Evolutionary conservation across 2,113 vertebrate genomes (phyloP).

Genomic region (Ceyx margarethae): DNA sequence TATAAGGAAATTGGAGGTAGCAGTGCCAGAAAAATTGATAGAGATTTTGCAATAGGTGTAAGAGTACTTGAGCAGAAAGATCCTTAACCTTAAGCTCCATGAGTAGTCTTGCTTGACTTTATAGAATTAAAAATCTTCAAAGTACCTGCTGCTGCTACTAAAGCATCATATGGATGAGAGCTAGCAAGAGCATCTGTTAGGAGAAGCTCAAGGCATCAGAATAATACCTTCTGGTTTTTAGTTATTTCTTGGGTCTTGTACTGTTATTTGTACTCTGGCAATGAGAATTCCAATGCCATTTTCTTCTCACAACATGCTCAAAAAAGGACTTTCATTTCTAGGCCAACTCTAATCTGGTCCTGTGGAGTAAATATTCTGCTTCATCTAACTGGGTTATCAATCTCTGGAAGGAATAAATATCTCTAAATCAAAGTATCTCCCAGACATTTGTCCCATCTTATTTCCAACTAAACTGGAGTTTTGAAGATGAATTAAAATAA

Average conservation of each 20-base stretch:
- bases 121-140: not conserved
- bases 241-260: not conserved
- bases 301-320: not conserved
- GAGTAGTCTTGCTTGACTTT: not conserved
- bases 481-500: not conserved
- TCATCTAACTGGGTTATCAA: not conserved
- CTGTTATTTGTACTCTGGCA: not conserved
- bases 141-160: not conserved
- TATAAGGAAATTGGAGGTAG: not conserved
- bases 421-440: not conserved
- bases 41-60: not conserved
- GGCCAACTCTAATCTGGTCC: not conserved
- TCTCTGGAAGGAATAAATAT: not conserved
- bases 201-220: not conserved
- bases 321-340: not conserved
- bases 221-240: not conserved
- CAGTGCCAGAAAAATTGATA: not conserved
- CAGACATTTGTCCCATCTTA: not conserved
- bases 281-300: not conserved
- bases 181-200: not conserved
- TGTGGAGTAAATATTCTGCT: not conserved
- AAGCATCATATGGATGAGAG: not conserved
- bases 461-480: not conserved
- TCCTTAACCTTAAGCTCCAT: not conserved
- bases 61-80: not conserved